These are phyloP conservation scores for Drosophila ohnishii DNA, from an alignment of 1,140 invertebrate genomes.

Conservation along the genomic window DNA sequence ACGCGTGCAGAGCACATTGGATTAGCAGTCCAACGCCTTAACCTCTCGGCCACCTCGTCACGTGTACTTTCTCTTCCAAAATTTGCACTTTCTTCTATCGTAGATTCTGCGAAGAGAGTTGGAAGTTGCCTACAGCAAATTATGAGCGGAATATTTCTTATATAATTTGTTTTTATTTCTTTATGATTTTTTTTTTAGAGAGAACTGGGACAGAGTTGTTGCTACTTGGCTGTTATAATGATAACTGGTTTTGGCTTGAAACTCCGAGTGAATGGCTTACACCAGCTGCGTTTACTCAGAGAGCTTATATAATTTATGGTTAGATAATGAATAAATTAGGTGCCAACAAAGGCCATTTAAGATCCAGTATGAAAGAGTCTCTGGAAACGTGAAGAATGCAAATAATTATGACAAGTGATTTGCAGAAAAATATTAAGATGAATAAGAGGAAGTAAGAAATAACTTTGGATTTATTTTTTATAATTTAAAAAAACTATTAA, in stretches of 20 bases:
- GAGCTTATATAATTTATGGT: slow-evolving; percentile 46
- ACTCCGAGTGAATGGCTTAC: slow-evolving; percentile 20
- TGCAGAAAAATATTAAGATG: background rate
- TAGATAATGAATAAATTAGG: slow-evolving; percentile 46
- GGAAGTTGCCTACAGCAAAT: slow-evolving; percentile 11
- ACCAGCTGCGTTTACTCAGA: slow-evolving; percentile 39
- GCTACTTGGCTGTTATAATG: slow-evolving; percentile 12
- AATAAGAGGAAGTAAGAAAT: background rate
- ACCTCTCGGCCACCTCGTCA: slow-evolving; percentile 94
- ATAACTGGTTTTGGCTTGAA: slow-evolving; percentile 39
- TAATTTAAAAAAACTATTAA: background rate
- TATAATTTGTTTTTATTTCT: slow-evolving; percentile 19
- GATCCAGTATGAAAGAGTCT: slow-evolving; percentile 10
- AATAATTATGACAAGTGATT: slow-evolving; percentile 20
- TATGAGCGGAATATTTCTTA: slow-evolving; percentile 51
- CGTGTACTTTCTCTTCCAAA: slow-evolving; percentile 31
- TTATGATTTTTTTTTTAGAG: background rate
- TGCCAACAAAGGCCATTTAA: slow-evolving; percentile 26
- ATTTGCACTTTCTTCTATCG: slow-evolving; percentile 19
- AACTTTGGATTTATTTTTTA: background rate
- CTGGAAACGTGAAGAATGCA: background rate
- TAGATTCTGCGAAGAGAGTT: slow-evolving; percentile 8
- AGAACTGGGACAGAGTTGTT: slow-evolving; percentile 42
- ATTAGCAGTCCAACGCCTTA: slow-evolving; percentile 93
- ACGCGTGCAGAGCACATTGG: slow-evolving; percentile 89